A percentile compares a stretch with the other conserved stretches of the same genome.
Conservation (phyloP, 2,888 invertebrate genomes). For the Mallateleia sp. region DNA sequence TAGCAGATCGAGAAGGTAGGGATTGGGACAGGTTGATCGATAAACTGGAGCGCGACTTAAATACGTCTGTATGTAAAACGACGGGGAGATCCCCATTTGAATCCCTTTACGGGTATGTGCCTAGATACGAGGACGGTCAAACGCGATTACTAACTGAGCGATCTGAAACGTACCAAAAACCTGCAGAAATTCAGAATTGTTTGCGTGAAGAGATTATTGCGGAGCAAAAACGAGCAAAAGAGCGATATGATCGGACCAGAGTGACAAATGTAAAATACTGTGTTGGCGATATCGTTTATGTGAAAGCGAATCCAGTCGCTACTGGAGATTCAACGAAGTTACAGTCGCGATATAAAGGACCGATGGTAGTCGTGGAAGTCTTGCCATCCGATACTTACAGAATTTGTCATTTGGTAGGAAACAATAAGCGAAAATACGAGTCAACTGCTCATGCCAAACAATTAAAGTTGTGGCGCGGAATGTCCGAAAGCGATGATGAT, state of each 20-base stretch:
- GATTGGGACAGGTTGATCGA: background rate
- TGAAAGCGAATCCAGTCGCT: slow-evolving; percentile 33
- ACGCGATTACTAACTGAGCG: background rate
- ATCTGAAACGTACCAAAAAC: too few relatives aligned
- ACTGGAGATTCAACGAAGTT: slow-evolving; percentile 52
- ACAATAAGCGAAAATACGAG: too few relatives aligned
- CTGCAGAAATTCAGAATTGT: too few relatives aligned
- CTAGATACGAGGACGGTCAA: slow-evolving; percentile 46
- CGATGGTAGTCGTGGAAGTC: background rate
- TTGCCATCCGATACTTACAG: background rate
- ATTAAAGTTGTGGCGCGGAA: too few relatives aligned
- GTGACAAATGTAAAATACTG: background rate
- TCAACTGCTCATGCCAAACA: too few relatives aligned
- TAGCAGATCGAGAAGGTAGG: background rate
- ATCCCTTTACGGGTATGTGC: slow-evolving; percentile 57
- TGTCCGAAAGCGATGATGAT: too few relatives aligned
- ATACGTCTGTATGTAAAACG: slow-evolving; percentile 47
- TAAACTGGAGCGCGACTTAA: slow-evolving; percentile 54
- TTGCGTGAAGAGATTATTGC: too few relatives aligned
- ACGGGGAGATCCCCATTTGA: slow-evolving; percentile 67
- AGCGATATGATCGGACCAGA: too few relatives aligned
- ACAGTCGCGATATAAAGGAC: slow-evolving; percentile 37
- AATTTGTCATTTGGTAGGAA: too few relatives aligned
- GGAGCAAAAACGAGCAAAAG: too few relatives aligned
- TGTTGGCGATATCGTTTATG: slow-evolving; percentile 63